phyloP scores from a whole-genome alignment of 2,888 invertebrate species.

The Epistrophella euchroma region DNA sequence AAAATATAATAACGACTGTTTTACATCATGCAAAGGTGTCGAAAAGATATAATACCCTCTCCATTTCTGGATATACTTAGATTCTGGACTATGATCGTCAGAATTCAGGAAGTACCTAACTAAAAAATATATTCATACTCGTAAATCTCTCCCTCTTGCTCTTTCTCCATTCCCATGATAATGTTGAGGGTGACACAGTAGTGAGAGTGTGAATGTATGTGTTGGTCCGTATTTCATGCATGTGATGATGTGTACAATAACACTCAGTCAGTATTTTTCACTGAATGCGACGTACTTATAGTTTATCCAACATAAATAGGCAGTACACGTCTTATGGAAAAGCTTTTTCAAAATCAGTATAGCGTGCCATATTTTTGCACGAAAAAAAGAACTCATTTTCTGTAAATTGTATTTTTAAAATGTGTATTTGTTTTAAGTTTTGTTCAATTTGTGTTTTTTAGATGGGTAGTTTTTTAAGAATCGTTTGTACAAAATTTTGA shows the following conservation, averaged over 20 bases:
- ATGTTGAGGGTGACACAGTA: background rate
- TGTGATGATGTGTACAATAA: background rate
- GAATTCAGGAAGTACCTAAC: background rate
- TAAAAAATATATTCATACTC: constrained; percentile 1
- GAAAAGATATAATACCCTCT: constrained; percentile 10
- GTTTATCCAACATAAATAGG: no score
- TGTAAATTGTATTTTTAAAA: no score
- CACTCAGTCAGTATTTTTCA: constrained; percentile 11
- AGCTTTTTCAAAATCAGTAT: no score
- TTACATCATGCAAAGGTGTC: constrained; percentile 24
- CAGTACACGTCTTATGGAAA: no score
- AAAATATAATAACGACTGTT: constrained; percentile 12
- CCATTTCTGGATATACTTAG: background rate
- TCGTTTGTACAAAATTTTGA: no score
- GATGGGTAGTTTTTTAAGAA: no score
- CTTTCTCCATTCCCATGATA: background rate
- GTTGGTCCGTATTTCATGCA: background rate
- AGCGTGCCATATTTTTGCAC: no score
- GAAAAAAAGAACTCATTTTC: no score
- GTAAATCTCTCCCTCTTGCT: background rate
- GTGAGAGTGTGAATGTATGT: constrained; percentile 1
- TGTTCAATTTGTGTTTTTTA: no score
- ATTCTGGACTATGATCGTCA: background rate
- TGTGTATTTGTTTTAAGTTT: no score
- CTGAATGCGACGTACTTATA: no score